phyloP scores from a whole-genome alignment of 2,888 invertebrate genomes.

The Philonicus albiceps region DNA sequence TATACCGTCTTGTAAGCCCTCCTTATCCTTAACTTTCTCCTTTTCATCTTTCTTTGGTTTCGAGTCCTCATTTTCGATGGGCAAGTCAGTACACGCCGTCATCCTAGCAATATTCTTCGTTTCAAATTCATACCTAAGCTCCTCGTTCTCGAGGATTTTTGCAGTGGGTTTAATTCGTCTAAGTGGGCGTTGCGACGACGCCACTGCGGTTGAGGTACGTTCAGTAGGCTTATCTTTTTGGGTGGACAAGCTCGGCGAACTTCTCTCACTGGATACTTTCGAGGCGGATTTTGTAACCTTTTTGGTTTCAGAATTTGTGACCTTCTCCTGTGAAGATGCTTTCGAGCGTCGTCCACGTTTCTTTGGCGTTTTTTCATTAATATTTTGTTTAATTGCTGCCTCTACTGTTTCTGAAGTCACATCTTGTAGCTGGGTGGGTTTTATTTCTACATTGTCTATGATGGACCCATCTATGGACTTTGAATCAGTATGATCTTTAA shows the following conservation, averaged over 20 bases:
- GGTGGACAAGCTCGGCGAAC: background rate
- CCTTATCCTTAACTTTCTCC: background rate
- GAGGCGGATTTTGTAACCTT: conserved; percentile 65
- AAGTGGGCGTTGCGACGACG: conserved; percentile 61
- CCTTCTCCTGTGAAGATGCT: conserved; percentile 46
- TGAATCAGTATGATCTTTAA: background rate
- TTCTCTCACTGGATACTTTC: conserved; percentile 64
- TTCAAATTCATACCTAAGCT: conserved; percentile 68
- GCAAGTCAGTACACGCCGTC: conserved; percentile 55
- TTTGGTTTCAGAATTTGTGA: conserved; percentile 22
- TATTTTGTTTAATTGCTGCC: background rate
- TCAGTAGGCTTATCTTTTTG: conserved; percentile 52
- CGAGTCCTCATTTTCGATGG: background rate
- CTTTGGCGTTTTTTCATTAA: conserved; percentile 56
- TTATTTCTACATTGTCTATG: background rate
- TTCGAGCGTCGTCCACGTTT: conserved; percentile 62
- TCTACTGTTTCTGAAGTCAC: background rate
- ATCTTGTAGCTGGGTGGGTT: background rate
- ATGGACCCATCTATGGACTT: background rate
- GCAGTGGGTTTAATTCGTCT: conserved; percentile 73
- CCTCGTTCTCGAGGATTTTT: conserved; percentile 73
- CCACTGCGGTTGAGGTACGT: background rate
- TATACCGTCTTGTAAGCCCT: background rate
- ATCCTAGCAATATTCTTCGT: conserved; percentile 68
- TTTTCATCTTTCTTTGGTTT: conserved; percentile 38